Evolutionary conservation across 2,113 vertebrate species (phyloP).

Genomic region (Vanacampus margaritifer): DNA sequence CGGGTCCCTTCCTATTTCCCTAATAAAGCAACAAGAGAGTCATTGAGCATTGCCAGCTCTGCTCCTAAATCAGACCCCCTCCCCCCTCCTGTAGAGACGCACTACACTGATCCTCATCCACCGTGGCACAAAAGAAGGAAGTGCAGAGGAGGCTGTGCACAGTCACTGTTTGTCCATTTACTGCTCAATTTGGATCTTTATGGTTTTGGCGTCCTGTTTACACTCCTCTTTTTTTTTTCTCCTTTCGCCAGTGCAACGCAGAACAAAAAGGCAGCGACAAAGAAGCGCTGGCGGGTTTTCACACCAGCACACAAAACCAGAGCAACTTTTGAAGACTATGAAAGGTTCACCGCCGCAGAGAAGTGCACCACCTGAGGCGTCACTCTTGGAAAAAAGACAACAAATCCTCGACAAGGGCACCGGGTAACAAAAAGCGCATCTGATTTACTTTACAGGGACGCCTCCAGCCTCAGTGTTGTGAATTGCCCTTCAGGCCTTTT

Average conservation of each 20-base stretch:
- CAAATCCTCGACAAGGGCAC: constrained; percentile 36
- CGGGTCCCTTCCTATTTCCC: constrained; percentile 15
- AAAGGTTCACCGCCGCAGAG: constrained; percentile 3
- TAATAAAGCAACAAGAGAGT: constrained; percentile 42
- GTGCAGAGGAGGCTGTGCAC: constrained; percentile 18
- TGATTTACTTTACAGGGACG: constrained; percentile 19
- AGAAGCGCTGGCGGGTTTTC: constrained; percentile 6
- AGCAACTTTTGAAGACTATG: constrained; percentile 18
- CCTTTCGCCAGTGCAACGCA: constrained; percentile 13
- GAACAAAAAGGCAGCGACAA: constrained; percentile 9
- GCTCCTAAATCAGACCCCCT: constrained; percentile 56
- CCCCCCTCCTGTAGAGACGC: constrained; percentile 26
- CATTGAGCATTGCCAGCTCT: constrained; percentile 41
- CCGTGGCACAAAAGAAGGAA: constrained; percentile 27
- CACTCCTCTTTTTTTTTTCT: not conserved
- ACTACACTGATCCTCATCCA: constrained; percentile 27
- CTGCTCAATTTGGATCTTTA: constrained; percentile 6
- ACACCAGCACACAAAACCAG: not conserved
- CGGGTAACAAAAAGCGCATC: constrained; percentile 40
- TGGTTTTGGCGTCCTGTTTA: constrained; percentile 6
- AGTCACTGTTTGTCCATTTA: constrained; percentile 20
- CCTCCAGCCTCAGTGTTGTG: constrained; percentile 18
- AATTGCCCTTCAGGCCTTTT: constrained; percentile 13
- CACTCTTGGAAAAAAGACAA: constrained; percentile 20
- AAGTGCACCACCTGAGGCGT: constrained; percentile 38